Evolutionary conservation across 2,113 vertebrate genomes (phyloP).

Genomic region (Parotia lawesii): DNA sequence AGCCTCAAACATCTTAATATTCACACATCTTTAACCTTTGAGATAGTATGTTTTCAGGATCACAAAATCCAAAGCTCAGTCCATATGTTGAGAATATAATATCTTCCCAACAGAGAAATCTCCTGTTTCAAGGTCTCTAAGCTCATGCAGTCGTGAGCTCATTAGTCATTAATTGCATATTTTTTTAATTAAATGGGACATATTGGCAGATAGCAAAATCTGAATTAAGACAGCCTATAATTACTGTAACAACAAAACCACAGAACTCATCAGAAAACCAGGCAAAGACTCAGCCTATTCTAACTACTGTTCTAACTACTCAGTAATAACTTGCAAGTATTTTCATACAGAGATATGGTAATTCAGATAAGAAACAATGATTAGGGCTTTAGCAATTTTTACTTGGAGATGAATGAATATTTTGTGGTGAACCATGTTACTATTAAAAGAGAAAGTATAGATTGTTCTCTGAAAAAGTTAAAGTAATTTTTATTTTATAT

Average conservation of each 20-base stretch:
- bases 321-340: background rate
- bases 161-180: slow-evolving; percentile 11
- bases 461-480: background rate
- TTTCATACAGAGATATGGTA: background rate
- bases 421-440: background rate
- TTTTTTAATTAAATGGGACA: slow-evolving; percentile 25
- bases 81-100: background rate
- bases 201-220: background rate
- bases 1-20: background rate
- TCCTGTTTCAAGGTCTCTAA: background rate
- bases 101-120: background rate
- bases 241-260: background rate
- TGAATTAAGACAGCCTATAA: background rate
- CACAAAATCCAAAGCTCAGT: background rate
- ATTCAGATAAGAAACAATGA: background rate
- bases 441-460: background rate
- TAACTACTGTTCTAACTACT: background rate
- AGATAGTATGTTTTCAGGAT: background rate
- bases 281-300: background rate
- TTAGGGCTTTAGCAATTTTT: background rate
- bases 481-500: background rate
- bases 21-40: background rate
- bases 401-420: background rate
- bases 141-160: background rate
- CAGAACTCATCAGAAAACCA: background rate